These are phyloP conservation scores for Philereme transversata DNA, from an alignment of 2,888 invertebrate genomes.

Conservation along the genomic window DNA sequence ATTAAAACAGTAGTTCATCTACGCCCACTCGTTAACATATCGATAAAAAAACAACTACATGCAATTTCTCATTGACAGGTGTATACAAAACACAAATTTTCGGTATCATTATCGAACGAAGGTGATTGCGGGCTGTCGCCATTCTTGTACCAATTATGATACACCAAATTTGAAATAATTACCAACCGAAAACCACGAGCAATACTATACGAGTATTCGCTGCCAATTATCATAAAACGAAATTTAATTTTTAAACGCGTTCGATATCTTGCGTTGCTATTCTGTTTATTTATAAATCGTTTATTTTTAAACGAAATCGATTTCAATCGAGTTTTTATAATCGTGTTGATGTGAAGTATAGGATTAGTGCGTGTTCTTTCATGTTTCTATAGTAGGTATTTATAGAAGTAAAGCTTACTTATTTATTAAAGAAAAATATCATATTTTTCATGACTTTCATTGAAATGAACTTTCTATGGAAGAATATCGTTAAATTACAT, in stretches of 20 bases:
- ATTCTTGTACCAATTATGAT: constrained; percentile 33
- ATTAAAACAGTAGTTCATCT: constrained; percentile 2
- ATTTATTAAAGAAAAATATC: too few species aligned
- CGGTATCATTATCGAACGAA: constrained; percentile 20
- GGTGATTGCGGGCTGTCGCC: constrained; percentile 27
- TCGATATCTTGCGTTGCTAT: constrained; percentile 29
- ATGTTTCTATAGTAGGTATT: constrained; percentile 10
- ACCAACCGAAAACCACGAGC: constrained; percentile 21
- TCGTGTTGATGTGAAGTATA: constrained; percentile 21
- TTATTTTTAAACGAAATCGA: constrained; percentile 36
- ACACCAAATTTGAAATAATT: constrained; percentile 30
- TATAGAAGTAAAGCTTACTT: too few species aligned
- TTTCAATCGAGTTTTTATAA: constrained; percentile 26
- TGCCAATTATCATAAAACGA: constrained; percentile 29
- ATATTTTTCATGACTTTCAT: too few species aligned
- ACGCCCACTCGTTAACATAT: constrained; percentile 20
- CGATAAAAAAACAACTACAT: constrained; percentile 14
- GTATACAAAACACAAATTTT: constrained; percentile 29
- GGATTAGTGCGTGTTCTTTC: constrained; percentile 20
- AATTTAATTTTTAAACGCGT: constrained; percentile 38
- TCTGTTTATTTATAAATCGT: constrained; percentile 32
- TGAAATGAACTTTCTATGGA: too few species aligned
- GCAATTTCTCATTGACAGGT: constrained; percentile 33
- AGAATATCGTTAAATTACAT: too few species aligned
- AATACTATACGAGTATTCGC: constrained; percentile 22